Evolutionary conservation across 2,888 invertebrate genomes (phyloP), one percentile per base, ranked within the genome.

Genomic region (Harpalus rubripes): DNA sequence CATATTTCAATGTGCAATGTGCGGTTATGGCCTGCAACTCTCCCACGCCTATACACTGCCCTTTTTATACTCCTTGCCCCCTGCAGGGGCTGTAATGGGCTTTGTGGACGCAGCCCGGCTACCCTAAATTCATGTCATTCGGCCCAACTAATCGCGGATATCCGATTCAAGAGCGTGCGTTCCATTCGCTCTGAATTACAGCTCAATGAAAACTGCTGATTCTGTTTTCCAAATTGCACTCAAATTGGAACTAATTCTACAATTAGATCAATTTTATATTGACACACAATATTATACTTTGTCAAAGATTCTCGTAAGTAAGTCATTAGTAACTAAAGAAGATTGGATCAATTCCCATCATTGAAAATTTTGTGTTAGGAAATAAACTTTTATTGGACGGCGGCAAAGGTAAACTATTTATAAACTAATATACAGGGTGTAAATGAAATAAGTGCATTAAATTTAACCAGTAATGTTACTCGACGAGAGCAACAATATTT

Each of bases 101-200:
- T 81, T 63, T 81, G 81, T 41, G 52, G 65, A 81, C 68, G 22
- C 44, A 65, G 18, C 81, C 41, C 52, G 81, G 18, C 81, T 52
- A 81, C 81, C 81, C 65, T 81, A 81, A 81, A 81, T 81, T 81
- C 81, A 81, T 81, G 81, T 81, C 68, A 65, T 39, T 65, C 41
- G 80, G 63, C 15, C 63, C 52, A 41, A 65, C 81, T 81, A 81
- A 81, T 81, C 81, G 81, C 81, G 81, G 81, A 81, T 81, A 65
- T 81, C 81, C 81, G 81, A 63, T 81, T 68, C 81, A 81, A 65
- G 44, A 65, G 44, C 65, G 81, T 68, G 44, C 68, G 63, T 68
- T 63, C 22, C 22, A 39, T 68, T 68, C 7, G 39, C 1, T 0
- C 6, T 32, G 32, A 68, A 68, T 68, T 68, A 68, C 68, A 63